Evolutionary conservation across 2,888 invertebrate species (phyloP).

Genomic region (Pammene aurita): DNA sequence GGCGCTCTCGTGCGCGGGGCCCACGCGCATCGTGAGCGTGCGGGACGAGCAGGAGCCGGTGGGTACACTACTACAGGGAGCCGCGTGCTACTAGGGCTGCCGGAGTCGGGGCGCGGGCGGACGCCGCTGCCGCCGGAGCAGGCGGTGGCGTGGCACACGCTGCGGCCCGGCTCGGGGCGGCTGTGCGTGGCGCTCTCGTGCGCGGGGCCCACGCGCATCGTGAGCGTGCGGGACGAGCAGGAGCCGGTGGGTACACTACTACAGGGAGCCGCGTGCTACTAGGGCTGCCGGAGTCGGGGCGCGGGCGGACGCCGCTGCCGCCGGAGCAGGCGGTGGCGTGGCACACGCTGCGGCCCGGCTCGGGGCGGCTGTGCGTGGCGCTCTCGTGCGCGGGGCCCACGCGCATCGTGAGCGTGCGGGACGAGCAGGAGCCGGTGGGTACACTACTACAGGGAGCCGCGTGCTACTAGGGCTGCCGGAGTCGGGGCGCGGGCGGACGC

Average conservation of each 20-base stretch:
- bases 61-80: no score
- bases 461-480: slow-evolving; percentile 87
- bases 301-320: slow-evolving; percentile 84
- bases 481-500: slow-evolving; percentile 75
- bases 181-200: slow-evolving; percentile 91
- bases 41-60: slow-evolving; percentile 79
- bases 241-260: no score
- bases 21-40: slow-evolving; percentile 94
- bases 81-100: slow-evolving; percentile 88
- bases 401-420: slow-evolving; percentile 91
- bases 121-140: slow-evolving; percentile 88
- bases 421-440: slow-evolving; percentile 65
- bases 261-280: slow-evolving; percentile 89
- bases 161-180: slow-evolving; percentile 96
- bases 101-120: slow-evolving; percentile 72
- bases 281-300: slow-evolving; percentile 80
- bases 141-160: slow-evolving; percentile 90
- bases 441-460: slow-evolving; percentile 88
- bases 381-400: slow-evolving; percentile 97
- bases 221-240: slow-evolving; percentile 88
- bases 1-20: slow-evolving; percentile 94
- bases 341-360: slow-evolving; percentile 95
- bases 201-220: slow-evolving; percentile 96
- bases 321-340: slow-evolving; percentile 91
- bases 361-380: slow-evolving; percentile 92